A percentile compares a stretch with the other conserved stretches of the same genome.
Conservation (phyloP, 2,113 vertebrate species). For the Ammodytes dubius region DNA sequence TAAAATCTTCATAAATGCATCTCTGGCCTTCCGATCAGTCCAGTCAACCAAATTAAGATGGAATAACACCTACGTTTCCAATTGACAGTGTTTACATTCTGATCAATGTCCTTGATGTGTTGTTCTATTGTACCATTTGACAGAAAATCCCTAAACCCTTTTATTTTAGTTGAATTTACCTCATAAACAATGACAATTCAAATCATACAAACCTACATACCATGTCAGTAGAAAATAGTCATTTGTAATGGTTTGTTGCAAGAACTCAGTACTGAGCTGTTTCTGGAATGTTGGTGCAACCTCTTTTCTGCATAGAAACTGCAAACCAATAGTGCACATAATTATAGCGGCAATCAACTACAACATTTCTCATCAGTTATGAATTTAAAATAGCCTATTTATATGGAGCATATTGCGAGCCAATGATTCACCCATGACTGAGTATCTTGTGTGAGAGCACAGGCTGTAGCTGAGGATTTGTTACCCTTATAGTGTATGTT, state of each 20-base stretch:
- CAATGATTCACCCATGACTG: conserved; percentile 25
- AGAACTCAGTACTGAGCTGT: neutral
- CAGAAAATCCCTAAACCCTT: neutral
- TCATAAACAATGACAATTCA: neutral
- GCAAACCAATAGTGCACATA: neutral
- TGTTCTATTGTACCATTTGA: neutral
- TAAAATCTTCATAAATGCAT: neutral
- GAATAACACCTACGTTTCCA: no score
- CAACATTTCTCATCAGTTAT: conserved; percentile 24
- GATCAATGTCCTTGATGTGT: neutral
- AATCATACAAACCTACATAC: no score
- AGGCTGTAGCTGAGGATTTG: conserved; percentile 7
- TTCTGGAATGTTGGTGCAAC: neutral
- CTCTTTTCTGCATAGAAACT: neutral
- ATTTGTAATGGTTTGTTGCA: neutral
- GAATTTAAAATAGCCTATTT: conserved; percentile 38
- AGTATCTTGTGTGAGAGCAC: conserved; percentile 27
- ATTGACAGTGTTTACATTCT: neutral
- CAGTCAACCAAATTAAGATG: neutral
- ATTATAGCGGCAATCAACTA: neutral
- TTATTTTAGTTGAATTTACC: neutral
- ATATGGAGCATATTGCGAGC: conserved; percentile 1
- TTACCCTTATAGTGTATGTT: neutral
- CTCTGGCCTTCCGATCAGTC: neutral
- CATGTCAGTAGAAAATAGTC: neutral